Conservation (phyloP, 2,888 invertebrate species). For the Tupiocoris notatus region DNA sequence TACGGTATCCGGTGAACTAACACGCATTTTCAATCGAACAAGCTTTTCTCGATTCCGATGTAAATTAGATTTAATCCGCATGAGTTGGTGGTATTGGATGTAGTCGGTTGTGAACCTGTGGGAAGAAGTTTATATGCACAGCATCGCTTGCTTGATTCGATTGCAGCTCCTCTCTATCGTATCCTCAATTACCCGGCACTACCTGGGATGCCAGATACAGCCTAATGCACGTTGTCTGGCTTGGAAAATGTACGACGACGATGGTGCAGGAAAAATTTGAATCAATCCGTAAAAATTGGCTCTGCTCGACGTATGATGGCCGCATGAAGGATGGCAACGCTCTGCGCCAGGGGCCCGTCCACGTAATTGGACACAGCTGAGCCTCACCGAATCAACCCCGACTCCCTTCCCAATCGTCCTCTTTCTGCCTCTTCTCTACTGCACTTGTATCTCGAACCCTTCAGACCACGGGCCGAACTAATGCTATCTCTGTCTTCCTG, state of each 20-base stretch:
- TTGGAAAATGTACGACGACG: neutral
- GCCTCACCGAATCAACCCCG: constrained; percentile 22
- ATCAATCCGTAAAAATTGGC: constrained; percentile 37
- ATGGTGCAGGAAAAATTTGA: constrained; percentile 14
- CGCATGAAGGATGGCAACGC: constrained; percentile 27
- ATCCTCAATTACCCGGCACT: constrained; percentile 2
- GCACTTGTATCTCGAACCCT: neutral
- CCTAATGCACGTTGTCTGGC: neutral
- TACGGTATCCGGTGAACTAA: neutral
- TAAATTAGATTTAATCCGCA: neutral
- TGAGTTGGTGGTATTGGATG: neutral
- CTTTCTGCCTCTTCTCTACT: neutral
- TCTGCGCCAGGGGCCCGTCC: constrained; percentile 8
- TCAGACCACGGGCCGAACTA: neutral
- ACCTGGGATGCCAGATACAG: neutral
- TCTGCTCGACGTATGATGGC: constrained; percentile 25
- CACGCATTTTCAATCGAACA: neutral
- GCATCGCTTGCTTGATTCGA: constrained; percentile 24
- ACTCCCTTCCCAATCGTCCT: neutral
- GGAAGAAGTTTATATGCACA: neutral
- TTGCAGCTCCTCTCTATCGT: constrained; percentile 2
- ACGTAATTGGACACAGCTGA: constrained; percentile 42
- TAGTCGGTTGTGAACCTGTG: neutral
- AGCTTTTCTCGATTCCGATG: neutral
- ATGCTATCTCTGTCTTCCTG: neutral